A percentile compares a stretch with the other conserved stretches of the same genome.
phyloP scores from a whole-genome alignment of 2,113 vertebrate species.

The Crotalus viridis region DNA sequence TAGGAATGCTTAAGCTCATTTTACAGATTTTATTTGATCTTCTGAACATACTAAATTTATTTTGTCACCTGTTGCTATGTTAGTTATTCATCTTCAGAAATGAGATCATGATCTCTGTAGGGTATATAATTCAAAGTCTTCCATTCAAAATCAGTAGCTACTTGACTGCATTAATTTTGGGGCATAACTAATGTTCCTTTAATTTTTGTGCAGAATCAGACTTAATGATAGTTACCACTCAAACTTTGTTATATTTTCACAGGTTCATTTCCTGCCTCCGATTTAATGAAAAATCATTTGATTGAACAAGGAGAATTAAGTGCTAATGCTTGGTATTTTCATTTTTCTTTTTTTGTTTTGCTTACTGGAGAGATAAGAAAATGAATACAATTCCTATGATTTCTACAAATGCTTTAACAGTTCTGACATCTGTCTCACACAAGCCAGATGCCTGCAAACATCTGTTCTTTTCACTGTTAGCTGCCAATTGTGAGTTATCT shows the following conservation, averaged over 20 bases:
- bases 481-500: neutral
- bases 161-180: conserved; percentile 12
- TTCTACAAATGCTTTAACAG: neutral
- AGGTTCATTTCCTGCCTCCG: neutral
- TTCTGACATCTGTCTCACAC: conserved; percentile 2
- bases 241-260: neutral
- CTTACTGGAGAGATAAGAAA: conserved; percentile 6
- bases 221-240: conserved; percentile 14
- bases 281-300: conserved; percentile 25
- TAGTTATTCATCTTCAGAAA: conserved; percentile 30
- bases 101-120: neutral
- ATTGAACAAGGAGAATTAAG: conserved; percentile 31
- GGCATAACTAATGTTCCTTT: conserved; percentile 45
- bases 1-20: neutral
- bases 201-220: conserved; percentile 31
- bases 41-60: neutral
- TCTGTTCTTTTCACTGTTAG: conserved; percentile 13
- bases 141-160: conserved; percentile 14
- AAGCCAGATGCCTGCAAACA: neutral
- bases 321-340: neutral
- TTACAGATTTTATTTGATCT: neutral
- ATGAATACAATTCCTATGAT: conserved; percentile 25
- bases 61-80: neutral
- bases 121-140: neutral
- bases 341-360: conserved; percentile 16